Base-by-base conservation (phyloP, 2,113 vertebrate species). In the Grus americana region DNA sequence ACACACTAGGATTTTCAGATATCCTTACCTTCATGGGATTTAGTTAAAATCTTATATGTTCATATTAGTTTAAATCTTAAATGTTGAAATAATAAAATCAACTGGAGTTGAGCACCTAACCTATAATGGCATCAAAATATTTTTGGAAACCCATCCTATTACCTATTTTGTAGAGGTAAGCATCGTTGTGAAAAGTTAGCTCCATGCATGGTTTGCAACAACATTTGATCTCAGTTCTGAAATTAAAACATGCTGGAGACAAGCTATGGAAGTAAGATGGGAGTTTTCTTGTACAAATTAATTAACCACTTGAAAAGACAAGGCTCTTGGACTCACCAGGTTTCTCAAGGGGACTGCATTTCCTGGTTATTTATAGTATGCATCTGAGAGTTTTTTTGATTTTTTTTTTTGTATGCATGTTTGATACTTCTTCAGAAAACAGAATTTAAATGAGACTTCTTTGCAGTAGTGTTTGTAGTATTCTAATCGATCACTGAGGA, bases 391-490 rank as follows among this genome's bases (percentile, higher is more conserved):
- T 57, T 5, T 42, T 42, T 42, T 42, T 42, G 11, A 12, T 42
- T 42, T 8, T 58, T 29, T 54, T 17, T 44, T 68, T 71, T 9
- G 23, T 67, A 15, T 79, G 63, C 17, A 15, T 38, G 58, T 68
- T 87, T 88, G 70, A 54, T 81, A 59, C 44, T 72, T 82, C 44
- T 86, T 79, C 70, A 86, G 72, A 88, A 94, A 83, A 54, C 30
- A 68, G 88, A 84, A 81, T 91, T 86, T 80, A 65, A 96, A 92
- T 87, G 83, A 81, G 79, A 29, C 24, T 84, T 62, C 47, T 54
- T 72, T 92, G 47, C 72, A 65, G 86, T 17, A 21, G 34, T 38
- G 30, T 88, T 78, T 65, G 82, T 89, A 55, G 65, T 81, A n/a
- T 29, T 84, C 71, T 26, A 52, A 89, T 91, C 1, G 13, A 91